These are phyloP conservation scores for Odontocolon sp. DNA, from an alignment of 2,888 invertebrate genomes.

Conservation along the genomic window DNA sequence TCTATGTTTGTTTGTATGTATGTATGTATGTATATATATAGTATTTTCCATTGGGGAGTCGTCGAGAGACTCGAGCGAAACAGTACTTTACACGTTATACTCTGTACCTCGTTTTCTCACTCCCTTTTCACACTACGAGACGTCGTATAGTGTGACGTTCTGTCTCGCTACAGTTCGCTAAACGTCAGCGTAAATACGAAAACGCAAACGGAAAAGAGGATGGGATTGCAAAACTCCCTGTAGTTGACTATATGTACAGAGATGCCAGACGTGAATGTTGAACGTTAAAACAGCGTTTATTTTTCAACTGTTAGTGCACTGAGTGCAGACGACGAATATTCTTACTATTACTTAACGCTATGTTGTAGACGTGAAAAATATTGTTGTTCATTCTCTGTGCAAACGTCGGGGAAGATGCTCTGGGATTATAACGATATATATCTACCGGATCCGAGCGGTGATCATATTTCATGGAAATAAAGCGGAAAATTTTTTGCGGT, in stretches of 20 bases:
- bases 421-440: constrained; percentile 24
- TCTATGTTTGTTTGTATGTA: too few species aligned
- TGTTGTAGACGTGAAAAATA: constrained; percentile 15
- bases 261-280: constrained; percentile 9
- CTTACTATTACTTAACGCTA: constrained; percentile 26
- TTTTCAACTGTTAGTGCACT: constrained; percentile 5
- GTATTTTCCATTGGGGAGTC: constrained; percentile 53
- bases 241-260: constrained; percentile 39
- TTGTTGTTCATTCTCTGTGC: constrained; percentile 2
- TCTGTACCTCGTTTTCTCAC: constrained; percentile 37
- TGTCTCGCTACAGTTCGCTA: constrained; percentile 50
- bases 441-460: too few species aligned
- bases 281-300: constrained; percentile 27
- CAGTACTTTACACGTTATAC: constrained; percentile 31
- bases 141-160: constrained; percentile 16
- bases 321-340: constrained; percentile 45
- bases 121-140: constrained; percentile 6
- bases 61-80: constrained; percentile 12
- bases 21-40: background rate
- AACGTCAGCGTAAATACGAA: constrained; percentile 58
- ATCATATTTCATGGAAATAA: too few species aligned
- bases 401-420: constrained; percentile 16
- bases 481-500: too few species aligned
- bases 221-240: constrained; percentile 47
- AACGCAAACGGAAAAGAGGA: constrained; percentile 20